Base-by-base conservation (phyloP, 2,113 vertebrate genomes). In the Buteo buteo region DNA sequence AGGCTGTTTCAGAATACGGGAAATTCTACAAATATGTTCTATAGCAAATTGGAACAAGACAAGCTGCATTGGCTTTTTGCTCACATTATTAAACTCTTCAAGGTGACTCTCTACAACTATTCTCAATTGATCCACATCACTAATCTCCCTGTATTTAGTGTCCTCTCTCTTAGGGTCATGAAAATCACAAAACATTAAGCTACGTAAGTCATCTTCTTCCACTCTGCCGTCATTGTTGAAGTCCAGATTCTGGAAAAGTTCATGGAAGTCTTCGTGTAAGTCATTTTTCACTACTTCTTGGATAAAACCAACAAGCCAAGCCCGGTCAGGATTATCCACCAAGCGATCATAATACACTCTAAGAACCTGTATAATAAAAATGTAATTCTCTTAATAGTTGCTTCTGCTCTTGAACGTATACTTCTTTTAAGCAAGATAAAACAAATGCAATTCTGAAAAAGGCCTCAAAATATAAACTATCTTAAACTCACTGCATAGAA, bases 151-250 rank as follows among this genome's bases (percentile, higher is more conserved):
- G 94, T 99, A 99, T 95, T 83, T 98, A n/a, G 96, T 98, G 84
- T 99, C 98, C 16, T 99, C 98, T 34, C 98, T 98, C 90, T 98
- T 99, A 40, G 97, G 98, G 93, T 99, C 99, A 15, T 99, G 98
- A 89, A 99, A 99, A 94, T 99, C 98, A 83, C 99, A 99, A 91
- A 99, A 99, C 98, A 99, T 99, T 76, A 99, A 97, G 88, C 99
- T 99, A 77, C 98, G 98, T 34, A 99, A 97, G 77, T 99, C 99
- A 61, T 99, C 99, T 89, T 99, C 99, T 16, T 97, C 98, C 31
- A 99, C 99, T 9, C 49, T 29, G 16, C 99, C 99, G 34, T 99
- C 98, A 1, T 25, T 16, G 90, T 99, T 97, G 69, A 98, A 98
- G 94, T 99, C 99, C 83, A 99, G 91, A 72, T 95, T 97, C 36